A percentile compares a stretch with the other conserved stretches of the same genome.
phyloP scores from a whole-genome alignment of 2,797 vertebrate species.

The Adrianichthys oophorus region DNA sequence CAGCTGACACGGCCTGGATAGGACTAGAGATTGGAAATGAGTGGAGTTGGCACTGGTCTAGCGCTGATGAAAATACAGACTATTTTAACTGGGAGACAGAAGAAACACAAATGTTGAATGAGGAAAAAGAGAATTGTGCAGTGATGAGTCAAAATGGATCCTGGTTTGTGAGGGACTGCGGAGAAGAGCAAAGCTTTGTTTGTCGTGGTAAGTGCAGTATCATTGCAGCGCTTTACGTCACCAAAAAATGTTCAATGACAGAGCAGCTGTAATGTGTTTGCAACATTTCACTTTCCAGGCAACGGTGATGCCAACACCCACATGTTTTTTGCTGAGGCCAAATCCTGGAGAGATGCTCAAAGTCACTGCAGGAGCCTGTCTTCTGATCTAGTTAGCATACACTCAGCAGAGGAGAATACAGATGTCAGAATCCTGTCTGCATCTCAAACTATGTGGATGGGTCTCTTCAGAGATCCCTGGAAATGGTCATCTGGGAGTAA shows the following conservation, averaged over 20 bases:
- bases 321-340: slow-evolving; percentile 38
- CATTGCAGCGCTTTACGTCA: background rate
- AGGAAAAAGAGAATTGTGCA: slow-evolving; percentile 45
- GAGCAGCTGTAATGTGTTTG: background rate
- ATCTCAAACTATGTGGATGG: slow-evolving; percentile 59
- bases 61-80: slow-evolving; percentile 24
- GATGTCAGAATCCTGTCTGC: slow-evolving; percentile 21
- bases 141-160: slow-evolving; percentile 51
- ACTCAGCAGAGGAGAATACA: slow-evolving; percentile 50
- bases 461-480: slow-evolving; percentile 74
- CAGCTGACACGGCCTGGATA: slow-evolving; percentile 47
- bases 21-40: slow-evolving; percentile 57
- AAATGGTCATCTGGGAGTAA: slow-evolving; percentile 66
- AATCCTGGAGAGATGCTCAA: slow-evolving; percentile 64
- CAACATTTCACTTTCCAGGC: slow-evolving; percentile 31
- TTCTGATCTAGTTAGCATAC: slow-evolving; percentile 60
- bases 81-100: slow-evolving; percentile 62
- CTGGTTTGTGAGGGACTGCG: slow-evolving; percentile 64
- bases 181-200: slow-evolving; percentile 37
- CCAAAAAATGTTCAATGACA: slow-evolving; percentile 1
- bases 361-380: slow-evolving; percentile 50
- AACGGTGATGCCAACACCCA: background rate
- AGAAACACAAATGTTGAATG: slow-evolving; percentile 13
- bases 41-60: slow-evolving; percentile 64
- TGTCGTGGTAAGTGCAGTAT: slow-evolving; percentile 56